phyloP scores from a whole-genome alignment of 2,797 vertebrate genomes.

The Vespertilio murinus region DNA sequence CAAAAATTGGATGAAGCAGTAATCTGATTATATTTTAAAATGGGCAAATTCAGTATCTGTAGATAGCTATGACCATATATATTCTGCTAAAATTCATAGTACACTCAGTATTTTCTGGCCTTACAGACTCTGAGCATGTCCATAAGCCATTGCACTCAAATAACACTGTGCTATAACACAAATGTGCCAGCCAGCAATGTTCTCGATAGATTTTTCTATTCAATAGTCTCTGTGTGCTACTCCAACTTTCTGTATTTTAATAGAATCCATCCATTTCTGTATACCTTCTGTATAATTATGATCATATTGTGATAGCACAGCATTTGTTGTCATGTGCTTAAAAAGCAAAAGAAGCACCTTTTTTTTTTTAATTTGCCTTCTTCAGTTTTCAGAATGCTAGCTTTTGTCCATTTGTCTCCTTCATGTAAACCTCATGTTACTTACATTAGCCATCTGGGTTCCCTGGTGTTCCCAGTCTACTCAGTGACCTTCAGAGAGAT shows the following conservation, averaged over 20 bases:
- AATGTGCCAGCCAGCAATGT: not conserved
- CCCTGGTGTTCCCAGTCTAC: not conserved
- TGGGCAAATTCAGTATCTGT: not conserved
- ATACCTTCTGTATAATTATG: not conserved
- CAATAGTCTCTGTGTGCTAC: not conserved
- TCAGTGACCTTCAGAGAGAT: constrained; percentile 15
- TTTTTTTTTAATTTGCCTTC: not conserved
- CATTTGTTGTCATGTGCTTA: not conserved
- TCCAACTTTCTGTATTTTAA: constrained; percentile 31
- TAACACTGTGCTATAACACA: constrained; percentile 27
- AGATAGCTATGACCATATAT: not conserved
- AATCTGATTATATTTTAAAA: not conserved
- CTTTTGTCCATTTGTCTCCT: constrained; percentile 39
- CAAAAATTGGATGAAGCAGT: not conserved
- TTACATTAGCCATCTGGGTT: not conserved
- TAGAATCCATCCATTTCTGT: constrained; percentile 21
- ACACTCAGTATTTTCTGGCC: not conserved
- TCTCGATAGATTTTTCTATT: not conserved
- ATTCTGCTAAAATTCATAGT: constrained; percentile 6
- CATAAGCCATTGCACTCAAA: constrained; percentile 8
- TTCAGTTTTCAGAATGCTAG: constrained; percentile 28
- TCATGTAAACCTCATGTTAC: not conserved
- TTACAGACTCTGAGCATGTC: not conserved
- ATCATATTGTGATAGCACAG: not conserved
- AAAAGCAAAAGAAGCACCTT: not conserved